Base-by-base conservation (phyloP, 2,888 invertebrate species). In the Coecobrya sp. region DNA sequence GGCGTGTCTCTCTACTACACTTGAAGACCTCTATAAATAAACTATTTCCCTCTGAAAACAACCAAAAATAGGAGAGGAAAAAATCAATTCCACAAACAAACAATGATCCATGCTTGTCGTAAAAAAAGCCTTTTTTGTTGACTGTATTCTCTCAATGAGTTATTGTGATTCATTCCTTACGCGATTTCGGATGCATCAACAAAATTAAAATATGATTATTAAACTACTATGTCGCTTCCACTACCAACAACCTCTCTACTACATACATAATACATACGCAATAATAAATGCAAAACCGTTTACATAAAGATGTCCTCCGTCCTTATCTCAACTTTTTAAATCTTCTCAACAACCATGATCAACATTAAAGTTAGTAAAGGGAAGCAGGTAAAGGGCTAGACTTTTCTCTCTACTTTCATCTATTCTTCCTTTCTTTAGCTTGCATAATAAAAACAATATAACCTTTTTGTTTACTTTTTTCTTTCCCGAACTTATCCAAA, bases 71-170 rank as follows among this genome's bases (percentile, higher is more conserved):
- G 30, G 25, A 68, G 16, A 30, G 62, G 25, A 27, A 27, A 55
- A 55, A 81, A 81, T 81, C 52, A 81, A 81, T 81, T 59, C 42
- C 19, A 59, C 81, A 81, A 55, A 42, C 52, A 81, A 55, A 55
- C 81, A 76, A 76, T 49, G 49, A 76, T 45, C 76, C 49, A 70
- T 70, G 19, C 19, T 70, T 70, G 42, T 30, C 55, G 55, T 19
- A 1, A 7, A 25, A 1, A 55, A 11, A 30, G 65, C 30, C n/a
- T n/a, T n/a, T 65, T 30, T 27, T 65, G 30, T 65, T 16, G 25
- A 65, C 27, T 27, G 16, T 30, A 16, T 65, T 65, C 13, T 30
- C 30, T 65, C 27, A 65, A 65, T 65, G 65, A 30, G 65, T 30
- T 65, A 65, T 19, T 55, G 11, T 13, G 19, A 19, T 1, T 1